Percentiles rank a stretch among this genome's conserved stretches.
These are phyloP conservation scores for Micropoecilia bifurca DNA, from an alignment of 2,797 vertebrate species.

Conservation along the genomic window DNA sequence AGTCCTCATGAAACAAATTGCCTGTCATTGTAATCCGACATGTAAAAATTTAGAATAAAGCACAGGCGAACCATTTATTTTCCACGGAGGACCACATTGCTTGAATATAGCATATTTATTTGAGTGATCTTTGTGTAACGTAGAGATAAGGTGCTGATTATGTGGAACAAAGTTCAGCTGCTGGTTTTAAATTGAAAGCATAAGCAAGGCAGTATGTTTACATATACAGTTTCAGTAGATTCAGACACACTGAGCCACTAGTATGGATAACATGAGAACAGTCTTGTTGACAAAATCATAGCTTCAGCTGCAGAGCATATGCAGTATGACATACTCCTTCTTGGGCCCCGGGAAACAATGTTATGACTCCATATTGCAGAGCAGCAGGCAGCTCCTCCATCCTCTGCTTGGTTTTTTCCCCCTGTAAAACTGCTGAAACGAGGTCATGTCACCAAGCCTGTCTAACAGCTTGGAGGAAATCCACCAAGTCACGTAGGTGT, in stretches of 20 bases:
- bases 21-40: background rate
- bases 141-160: background rate
- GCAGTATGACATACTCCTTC: constrained; percentile 39
- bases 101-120: background rate
- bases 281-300: constrained; percentile 31
- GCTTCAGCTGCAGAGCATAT: constrained; percentile 44
- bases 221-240: constrained; percentile 12
- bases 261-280: background rate
- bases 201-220: constrained; percentile 12
- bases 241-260: constrained; percentile 37
- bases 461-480: constrained; percentile 48
- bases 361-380: constrained; percentile 41
- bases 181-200: constrained; percentile 11
- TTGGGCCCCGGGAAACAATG: constrained; percentile 35
- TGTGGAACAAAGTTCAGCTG: constrained; percentile 23
- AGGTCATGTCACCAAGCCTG: constrained; percentile 53
- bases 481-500: constrained; percentile 50
- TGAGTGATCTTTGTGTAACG: too few relatives aligned
- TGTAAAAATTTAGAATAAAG: background rate
- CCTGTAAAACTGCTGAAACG: constrained; percentile 43
- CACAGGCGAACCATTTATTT: background rate
- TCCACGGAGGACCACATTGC: background rate
- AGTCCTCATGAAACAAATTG: background rate
- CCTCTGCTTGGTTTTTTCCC: constrained; percentile 29
- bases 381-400: constrained; percentile 37